phyloP scores from a whole-genome alignment of 2,888 invertebrate genomes.

The Itoplectis maculator region DNA sequence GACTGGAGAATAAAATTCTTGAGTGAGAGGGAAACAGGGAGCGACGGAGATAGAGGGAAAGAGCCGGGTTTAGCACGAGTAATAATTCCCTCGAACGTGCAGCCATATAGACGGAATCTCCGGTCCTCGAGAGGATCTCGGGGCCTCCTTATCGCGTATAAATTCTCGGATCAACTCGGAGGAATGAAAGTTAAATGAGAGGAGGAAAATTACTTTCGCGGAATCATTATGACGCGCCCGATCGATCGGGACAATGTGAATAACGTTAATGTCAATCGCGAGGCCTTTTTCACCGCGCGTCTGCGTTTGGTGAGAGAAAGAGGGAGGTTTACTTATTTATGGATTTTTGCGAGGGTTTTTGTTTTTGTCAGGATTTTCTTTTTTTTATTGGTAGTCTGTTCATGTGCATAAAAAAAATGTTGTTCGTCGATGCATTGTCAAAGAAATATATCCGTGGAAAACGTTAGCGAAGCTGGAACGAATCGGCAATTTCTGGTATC shows the following conservation, averaged over 20 bases:
- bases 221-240: slow-evolving; percentile 15
- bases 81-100: slow-evolving; percentile 51
- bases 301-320: background rate
- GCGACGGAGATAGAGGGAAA: no score
- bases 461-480: no score
- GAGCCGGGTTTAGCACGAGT: slow-evolving; percentile 40
- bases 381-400: no score
- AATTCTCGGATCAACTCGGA: slow-evolving; percentile 25
- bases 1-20: slow-evolving; percentile 53
- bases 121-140: slow-evolving; percentile 15
- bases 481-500: no score
- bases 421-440: no score
- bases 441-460: no score
- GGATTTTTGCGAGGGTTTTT: background rate
- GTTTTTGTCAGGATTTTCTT: background rate
- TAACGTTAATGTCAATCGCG: background rate
- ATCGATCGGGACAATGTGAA: background rate
- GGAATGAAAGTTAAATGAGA: slow-evolving; percentile 30
- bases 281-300: background rate
- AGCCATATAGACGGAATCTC: slow-evolving; percentile 23
- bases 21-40: background rate
- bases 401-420: no score
- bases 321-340: no score
- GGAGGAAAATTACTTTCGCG: slow-evolving; percentile 29
- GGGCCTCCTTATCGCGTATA: slow-evolving; percentile 23